phyloP scores from a whole-genome alignment of 2,888 invertebrate genomes.

The Actias luna region DNA sequence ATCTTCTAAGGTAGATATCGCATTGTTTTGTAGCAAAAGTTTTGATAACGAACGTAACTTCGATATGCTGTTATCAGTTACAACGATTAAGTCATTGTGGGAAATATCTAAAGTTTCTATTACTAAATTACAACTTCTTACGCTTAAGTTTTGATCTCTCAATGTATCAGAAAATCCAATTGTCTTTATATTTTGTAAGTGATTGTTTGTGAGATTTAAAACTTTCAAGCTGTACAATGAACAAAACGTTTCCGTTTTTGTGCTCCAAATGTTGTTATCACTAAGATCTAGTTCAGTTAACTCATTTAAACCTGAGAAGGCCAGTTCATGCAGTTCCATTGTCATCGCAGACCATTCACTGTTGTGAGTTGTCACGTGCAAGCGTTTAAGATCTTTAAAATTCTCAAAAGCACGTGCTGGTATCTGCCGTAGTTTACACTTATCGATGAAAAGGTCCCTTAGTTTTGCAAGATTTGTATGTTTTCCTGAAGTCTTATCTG shows the following conservation, averaged over 20 bases:
- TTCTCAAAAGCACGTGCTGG: constrained; percentile 86
- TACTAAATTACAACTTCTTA: constrained; percentile 85
- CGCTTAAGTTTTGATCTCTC: constrained; percentile 78
- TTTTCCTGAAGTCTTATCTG: constrained; percentile 70
- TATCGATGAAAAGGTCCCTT: constrained; percentile 86
- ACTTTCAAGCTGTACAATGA: constrained; percentile 85
- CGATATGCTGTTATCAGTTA: constrained; percentile 86
- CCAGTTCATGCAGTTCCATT: constrained; percentile 86
- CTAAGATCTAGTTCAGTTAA: constrained; percentile 86
- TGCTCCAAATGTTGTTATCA: constrained; percentile 89
- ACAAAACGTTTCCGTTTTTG: constrained; percentile 87
- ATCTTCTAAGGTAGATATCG: constrained; percentile 87
- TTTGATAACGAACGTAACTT: constrained; percentile 85
- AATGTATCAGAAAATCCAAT: constrained; percentile 88
- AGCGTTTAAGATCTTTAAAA: constrained; percentile 84
- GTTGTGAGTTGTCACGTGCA: constrained; percentile 88
- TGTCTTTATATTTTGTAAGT: constrained; percentile 88
- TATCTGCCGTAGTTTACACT: constrained; percentile 89
- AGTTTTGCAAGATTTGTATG: constrained; percentile 83
- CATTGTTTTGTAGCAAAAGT: constrained; percentile 88
- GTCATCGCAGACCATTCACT: constrained; percentile 91
- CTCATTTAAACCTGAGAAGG: constrained; percentile 85
- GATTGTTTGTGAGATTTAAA: constrained; percentile 89
- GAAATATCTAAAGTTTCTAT: constrained; percentile 88
- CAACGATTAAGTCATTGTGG: constrained; percentile 86